Conservation (phyloP, 2,888 invertebrate genomes). For the Rhagophthalmus giganteus region DNA sequence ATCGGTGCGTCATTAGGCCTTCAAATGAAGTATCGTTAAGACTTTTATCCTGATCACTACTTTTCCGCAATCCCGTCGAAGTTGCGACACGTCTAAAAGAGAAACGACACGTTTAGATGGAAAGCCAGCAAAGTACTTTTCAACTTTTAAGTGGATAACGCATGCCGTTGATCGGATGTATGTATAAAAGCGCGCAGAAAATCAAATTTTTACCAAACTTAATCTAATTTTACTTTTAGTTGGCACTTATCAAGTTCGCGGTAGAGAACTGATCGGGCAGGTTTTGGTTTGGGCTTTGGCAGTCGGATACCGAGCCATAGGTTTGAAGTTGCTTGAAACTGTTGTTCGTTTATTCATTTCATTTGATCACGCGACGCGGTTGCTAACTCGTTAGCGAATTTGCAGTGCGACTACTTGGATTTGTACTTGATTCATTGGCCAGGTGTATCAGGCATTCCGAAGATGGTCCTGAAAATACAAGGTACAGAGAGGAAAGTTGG, state of each 20-base stretch:
- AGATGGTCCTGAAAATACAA: constrained; percentile 59
- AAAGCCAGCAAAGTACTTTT: constrained; percentile 39
- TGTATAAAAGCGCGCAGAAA: no score
- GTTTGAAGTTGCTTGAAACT: constrained; percentile 53
- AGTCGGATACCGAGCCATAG: constrained; percentile 72
- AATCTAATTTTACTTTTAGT: constrained; percentile 58
- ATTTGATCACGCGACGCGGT: constrained; percentile 59
- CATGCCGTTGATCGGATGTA: constrained; percentile 64
- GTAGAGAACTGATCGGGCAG: constrained; percentile 56
- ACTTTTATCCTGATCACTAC: no score
- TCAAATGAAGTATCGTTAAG: no score
- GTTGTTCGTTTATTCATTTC: background rate
- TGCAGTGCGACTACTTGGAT: constrained; percentile 73
- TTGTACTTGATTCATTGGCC: constrained; percentile 85
- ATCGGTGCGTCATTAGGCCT: no score
- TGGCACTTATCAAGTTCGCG: constrained; percentile 67
- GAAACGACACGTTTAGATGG: background rate
- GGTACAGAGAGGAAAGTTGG: constrained; percentile 70
- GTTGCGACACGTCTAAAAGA: no score
- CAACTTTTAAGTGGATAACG: constrained; percentile 55
- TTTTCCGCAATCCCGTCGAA: no score
- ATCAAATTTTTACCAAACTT: no score
- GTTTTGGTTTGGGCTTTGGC: constrained; percentile 66
- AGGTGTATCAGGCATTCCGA: constrained; percentile 62
- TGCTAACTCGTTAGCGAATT: constrained; percentile 62